Conservation (phyloP, 2,888 invertebrate genomes). For the Habroteleia sp. region DNA sequence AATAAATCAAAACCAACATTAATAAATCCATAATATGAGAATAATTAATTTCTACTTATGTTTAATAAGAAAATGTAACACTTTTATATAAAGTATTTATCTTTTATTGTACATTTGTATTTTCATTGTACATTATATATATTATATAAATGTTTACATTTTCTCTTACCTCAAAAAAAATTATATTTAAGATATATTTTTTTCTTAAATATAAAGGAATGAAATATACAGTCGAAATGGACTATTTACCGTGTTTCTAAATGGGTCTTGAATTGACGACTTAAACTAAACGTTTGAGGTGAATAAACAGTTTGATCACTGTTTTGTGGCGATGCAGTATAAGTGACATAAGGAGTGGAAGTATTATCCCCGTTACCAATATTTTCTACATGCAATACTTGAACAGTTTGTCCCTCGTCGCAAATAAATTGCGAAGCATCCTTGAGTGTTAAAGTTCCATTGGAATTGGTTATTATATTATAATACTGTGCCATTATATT, state of each 20-base stretch:
- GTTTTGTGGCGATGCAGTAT: constrained; percentile 72
- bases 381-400: constrained; percentile 75
- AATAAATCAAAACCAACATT: too few species aligned
- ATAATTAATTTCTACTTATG: too few species aligned
- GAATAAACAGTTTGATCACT: constrained; percentile 72
- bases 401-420: constrained; percentile 76
- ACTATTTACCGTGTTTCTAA: constrained; percentile 78
- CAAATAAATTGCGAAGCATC: constrained; percentile 75
- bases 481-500: constrained; percentile 79
- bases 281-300: constrained; percentile 74
- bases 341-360: constrained; percentile 71
- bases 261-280: constrained; percentile 71
- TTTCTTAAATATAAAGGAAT: too few species aligned
- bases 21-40: too few species aligned
- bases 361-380: constrained; percentile 76
- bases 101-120: too few species aligned
- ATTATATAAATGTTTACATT: too few species aligned
- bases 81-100: too few species aligned
- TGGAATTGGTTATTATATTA: constrained; percentile 76
- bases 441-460: constrained; percentile 76
- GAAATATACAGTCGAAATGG: too few species aligned
- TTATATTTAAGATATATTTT: too few species aligned
- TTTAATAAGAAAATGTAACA: too few species aligned
- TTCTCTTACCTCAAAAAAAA: too few species aligned
- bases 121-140: too few species aligned